phyloP scores from a whole-genome alignment of 1,140 invertebrate species.

The Pseudomyrmex dendroicus region DNA sequence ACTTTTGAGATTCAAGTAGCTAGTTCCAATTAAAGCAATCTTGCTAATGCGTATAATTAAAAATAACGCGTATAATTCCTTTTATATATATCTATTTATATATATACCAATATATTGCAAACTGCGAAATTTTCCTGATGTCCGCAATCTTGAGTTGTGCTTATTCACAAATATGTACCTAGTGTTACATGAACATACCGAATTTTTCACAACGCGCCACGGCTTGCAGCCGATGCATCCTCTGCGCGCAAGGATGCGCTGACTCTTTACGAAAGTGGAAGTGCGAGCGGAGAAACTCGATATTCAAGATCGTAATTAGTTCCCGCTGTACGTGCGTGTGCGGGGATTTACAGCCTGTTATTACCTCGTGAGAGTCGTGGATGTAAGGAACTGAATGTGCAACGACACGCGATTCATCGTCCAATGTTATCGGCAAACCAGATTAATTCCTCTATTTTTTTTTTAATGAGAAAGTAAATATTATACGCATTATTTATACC shows the following conservation, averaged over 20 bases:
- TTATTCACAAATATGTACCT: conserved; percentile 4
- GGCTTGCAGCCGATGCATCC: conserved; percentile 13
- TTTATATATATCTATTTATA: not conserved
- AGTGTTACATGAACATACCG: conserved; percentile 14
- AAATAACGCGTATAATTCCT: not conserved
- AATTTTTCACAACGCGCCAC: conserved; percentile 7
- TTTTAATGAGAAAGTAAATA: not conserved
- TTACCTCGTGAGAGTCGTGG: conserved; percentile 7
- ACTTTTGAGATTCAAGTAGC: not conserved
- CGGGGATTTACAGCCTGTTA: conserved; percentile 30
- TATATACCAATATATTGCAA: too few species aligned
- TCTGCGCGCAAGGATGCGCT: not conserved
- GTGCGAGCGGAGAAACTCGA: conserved; percentile 48
- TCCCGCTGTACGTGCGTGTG: not conserved
- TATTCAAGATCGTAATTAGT: conserved; percentile 51
- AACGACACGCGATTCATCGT: conserved; percentile 8
- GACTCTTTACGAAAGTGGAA: conserved; percentile 36
- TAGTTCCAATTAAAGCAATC: not conserved
- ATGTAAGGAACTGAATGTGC: conserved; percentile 27
- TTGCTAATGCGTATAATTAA: conserved; percentile 4
- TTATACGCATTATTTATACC: too few species aligned
- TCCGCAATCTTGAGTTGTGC: conserved; percentile 10
- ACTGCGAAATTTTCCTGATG: too few species aligned
- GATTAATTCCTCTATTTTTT: conserved; percentile 29
- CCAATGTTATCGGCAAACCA: conserved; percentile 4